phyloP scores from a whole-genome alignment of 2,797 vertebrate species.

The Antrozous pallidus region DNA sequence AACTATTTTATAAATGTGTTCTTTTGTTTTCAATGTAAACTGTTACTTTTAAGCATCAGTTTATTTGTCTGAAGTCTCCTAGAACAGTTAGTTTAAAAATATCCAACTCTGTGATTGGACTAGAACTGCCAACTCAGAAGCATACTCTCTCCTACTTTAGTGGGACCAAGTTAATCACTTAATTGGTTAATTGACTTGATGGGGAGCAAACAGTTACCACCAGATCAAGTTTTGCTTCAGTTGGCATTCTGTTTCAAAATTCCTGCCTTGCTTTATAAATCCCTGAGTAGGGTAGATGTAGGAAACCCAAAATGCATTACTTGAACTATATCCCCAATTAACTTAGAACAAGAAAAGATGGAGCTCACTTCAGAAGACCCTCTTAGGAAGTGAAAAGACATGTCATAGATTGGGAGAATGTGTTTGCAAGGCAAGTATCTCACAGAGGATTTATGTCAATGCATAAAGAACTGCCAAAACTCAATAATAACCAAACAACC shows the following conservation, averaged over 20 bases:
- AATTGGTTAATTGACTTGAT: not conserved
- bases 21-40: not conserved
- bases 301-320: not conserved
- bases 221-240: not conserved
- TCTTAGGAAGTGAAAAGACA: not conserved
- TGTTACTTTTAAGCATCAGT: not conserved
- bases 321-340: not conserved
- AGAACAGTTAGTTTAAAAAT: slow-evolving; percentile 22
- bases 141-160: not conserved
- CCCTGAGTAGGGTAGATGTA: not conserved
- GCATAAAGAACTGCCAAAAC: not conserved
- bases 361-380: not conserved
- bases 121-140: not conserved
- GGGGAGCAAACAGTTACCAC: not conserved
- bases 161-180: not conserved
- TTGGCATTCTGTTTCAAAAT: not conserved
- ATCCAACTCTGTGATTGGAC: not conserved
- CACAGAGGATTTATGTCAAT: not conserved
- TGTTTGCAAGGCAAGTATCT: not conserved
- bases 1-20: not conserved
- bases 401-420: not conserved
- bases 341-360: not conserved
- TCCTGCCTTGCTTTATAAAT: not conserved
- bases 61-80: not conserved
- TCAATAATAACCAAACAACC: not conserved